Evolutionary conservation across 30 jellyfish, hydroid and myxozoan genomes (phyloP).

Genomic region (Cassiopea andromeda): DNA sequence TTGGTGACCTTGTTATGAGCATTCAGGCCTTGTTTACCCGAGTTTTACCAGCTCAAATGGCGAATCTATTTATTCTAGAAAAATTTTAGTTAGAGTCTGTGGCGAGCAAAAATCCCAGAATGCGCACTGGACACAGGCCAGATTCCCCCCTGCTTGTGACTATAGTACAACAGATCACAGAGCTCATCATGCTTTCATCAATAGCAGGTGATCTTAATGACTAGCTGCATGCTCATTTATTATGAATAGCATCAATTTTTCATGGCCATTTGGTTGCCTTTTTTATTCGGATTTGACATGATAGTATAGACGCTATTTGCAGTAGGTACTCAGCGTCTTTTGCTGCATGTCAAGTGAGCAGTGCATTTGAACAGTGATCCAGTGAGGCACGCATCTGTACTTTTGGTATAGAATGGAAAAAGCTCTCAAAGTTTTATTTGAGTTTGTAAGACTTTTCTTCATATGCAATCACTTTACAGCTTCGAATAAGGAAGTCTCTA

Average conservation of each 20-base stretch:
- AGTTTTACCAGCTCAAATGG: too few species aligned
- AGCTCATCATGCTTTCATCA: neutral
- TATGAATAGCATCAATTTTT: neutral
- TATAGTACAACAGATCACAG: neutral
- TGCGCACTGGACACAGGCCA: neutral
- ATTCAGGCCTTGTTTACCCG: too few species aligned
- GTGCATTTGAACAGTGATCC: neutral
- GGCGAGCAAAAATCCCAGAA: too few species aligned
- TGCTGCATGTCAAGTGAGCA: neutral
- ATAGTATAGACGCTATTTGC: neutral
- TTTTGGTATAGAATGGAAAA: constrained; percentile 10
- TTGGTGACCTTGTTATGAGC: too few species aligned
- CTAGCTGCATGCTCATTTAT: constrained; percentile 3
- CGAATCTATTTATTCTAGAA: too few species aligned
- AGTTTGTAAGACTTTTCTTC: neutral
- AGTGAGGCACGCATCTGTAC: too few species aligned
- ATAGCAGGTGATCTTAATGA: neutral
- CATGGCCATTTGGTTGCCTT: neutral
- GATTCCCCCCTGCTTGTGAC: neutral
- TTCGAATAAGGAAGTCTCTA: neutral
- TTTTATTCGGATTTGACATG: neutral
- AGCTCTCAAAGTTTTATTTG: neutral
- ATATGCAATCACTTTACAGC: neutral
- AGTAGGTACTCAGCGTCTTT: neutral
- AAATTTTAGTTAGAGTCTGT: too few species aligned